Percentiles rank a stretch among this genome's conserved stretches.
These are phyloP conservation scores for Heliangelus exortis DNA, from an alignment of 2,797 vertebrate species.

Conservation along the genomic window DNA sequence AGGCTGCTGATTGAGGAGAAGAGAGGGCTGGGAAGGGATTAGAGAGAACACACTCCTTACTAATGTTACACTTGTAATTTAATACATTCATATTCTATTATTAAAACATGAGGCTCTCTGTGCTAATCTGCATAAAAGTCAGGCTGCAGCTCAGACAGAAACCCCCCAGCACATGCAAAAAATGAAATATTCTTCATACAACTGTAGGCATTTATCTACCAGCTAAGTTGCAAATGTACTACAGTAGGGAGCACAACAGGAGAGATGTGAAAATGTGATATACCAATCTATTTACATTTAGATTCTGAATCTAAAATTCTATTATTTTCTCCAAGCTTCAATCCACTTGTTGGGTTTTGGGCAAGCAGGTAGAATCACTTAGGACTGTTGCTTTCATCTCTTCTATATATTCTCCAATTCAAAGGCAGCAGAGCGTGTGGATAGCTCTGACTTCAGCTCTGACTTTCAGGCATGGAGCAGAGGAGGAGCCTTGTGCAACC, in stretches of 20 bases:
- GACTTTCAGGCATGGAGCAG: not conserved
- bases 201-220: not conserved
- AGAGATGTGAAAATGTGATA: not conserved
- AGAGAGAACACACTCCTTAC: not conserved
- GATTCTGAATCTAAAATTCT: not conserved
- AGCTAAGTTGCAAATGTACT: not conserved
- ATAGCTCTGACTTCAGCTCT: not conserved
- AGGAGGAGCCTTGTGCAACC: not conserved
- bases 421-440: not conserved
- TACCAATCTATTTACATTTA: not conserved
- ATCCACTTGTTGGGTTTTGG: not conserved
- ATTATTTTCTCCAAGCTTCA: slow-evolving; percentile 19
- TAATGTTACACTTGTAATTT: not conserved
- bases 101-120: not conserved
- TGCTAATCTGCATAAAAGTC: not conserved
- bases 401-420: not conserved
- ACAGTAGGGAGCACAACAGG: not conserved
- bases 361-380: not conserved
- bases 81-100: not conserved
- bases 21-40: slow-evolving; percentile 1
- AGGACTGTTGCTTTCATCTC: not conserved
- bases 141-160: not conserved
- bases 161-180: not conserved
- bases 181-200: not conserved
- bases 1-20: not conserved